Percentiles rank a stretch among this genome's conserved stretches.
phyloP scores from a whole-genome alignment of 1,140 invertebrate genomes.

The Drosophila bipectinata region DNA sequence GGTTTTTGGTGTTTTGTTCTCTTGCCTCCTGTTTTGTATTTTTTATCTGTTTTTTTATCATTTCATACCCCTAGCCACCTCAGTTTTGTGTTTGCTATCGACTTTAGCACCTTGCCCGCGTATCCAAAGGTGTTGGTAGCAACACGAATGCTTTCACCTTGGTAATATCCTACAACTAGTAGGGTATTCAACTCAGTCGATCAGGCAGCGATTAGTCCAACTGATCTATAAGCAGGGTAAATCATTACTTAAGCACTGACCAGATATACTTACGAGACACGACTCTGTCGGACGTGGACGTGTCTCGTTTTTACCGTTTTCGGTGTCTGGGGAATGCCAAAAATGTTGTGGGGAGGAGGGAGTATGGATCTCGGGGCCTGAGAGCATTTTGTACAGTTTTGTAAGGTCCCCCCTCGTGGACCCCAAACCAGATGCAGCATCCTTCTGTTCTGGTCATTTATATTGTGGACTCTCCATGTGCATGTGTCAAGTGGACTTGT shows the following conservation, averaged over 20 bases:
- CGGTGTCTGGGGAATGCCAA: constrained; percentile 71
- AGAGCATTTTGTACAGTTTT: constrained; percentile 76
- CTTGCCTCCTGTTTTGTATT: background rate
- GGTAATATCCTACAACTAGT: background rate
- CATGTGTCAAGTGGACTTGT: constrained; percentile 81
- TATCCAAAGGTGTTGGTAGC: constrained; percentile 21
- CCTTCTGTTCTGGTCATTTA: constrained; percentile 71
- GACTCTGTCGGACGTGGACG: too few species aligned
- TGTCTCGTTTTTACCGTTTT: constrained; percentile 74
- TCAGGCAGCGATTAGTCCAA: constrained; percentile 19
- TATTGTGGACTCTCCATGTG: constrained; percentile 63
- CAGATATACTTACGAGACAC: constrained; percentile 4
- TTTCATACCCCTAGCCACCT: background rate
- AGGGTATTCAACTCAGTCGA: too few species aligned
- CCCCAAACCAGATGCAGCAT: constrained; percentile 5
- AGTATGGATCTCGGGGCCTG: constrained; percentile 10
- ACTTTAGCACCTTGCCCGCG: constrained; percentile 46
- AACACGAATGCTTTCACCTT: constrained; percentile 49
- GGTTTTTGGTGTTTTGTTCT: background rate
- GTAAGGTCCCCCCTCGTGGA: background rate
- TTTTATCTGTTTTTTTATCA: background rate
- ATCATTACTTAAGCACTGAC: constrained; percentile 65
- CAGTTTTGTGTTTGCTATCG: constrained; percentile 21
- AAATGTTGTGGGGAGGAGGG: constrained; percentile 41
- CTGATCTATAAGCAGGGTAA: constrained; percentile 73